A percentile compares a stretch with the other conserved stretches of the same genome.
Evolutionary conservation across 2,113 vertebrate species (phyloP).

Genomic region (Pygathrix nemaeus): DNA sequence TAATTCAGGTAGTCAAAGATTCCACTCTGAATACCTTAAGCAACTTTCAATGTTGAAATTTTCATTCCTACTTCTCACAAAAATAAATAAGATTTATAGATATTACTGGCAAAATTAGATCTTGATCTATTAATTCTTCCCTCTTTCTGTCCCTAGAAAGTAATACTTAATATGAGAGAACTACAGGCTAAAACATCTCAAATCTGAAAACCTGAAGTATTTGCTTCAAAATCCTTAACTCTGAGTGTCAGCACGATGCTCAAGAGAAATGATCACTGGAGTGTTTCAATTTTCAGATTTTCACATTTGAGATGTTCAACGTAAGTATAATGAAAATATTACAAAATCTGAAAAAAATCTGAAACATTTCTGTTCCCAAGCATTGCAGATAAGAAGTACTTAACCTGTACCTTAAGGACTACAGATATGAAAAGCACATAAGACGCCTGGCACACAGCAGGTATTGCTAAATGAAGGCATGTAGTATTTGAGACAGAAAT

Average conservation of each 20-base stretch:
- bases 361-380: background rate
- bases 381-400: background rate
- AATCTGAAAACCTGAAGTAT: background rate
- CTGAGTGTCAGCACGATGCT: background rate
- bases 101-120: background rate
- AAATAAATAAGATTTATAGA: background rate
- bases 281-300: background rate
- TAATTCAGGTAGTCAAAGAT: constrained; percentile 16
- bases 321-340: background rate
- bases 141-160: background rate
- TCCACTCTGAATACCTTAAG: background rate
- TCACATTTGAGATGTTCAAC: background rate
- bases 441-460: no score
- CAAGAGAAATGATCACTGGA: background rate
- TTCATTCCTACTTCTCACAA: background rate
- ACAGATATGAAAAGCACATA: no score
- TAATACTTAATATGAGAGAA: background rate
- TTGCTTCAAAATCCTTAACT: background rate
- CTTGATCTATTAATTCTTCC: background rate
- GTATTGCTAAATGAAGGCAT: no score
- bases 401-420: no score
- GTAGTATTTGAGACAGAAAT: no score
- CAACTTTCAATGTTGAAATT: background rate
- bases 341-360: background rate
- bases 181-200: background rate